Evolutionary conservation across 2,797 vertebrate species (phyloP), one percentile per base, ranked within the genome.

Genomic region (Cynodonichthys magdalenae): DNA sequence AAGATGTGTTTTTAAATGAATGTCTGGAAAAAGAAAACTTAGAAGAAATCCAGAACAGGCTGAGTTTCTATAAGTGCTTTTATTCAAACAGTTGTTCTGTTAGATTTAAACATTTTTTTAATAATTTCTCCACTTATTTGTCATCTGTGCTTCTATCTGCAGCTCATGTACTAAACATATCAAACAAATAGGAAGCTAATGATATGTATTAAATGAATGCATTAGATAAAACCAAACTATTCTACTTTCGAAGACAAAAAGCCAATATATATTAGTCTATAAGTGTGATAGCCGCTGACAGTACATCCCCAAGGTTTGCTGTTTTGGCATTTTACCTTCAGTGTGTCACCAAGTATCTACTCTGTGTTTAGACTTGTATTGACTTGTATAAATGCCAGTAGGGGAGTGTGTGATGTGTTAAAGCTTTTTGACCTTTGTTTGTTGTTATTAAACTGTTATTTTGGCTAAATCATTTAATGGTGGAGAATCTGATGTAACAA

Each of bases 291-390:
- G 68, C 47, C 31, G 71, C 61, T 84, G 87, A 87, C 85, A 81
- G 80, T 76, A 72, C 85, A 70, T 87, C 77, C 77, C 87, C 5
- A 18, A 12, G 59, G 75, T 67, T 74, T 71, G 58, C 71, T 69
- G 70, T 84, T 75, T 78, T 86, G 87, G 81, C 85, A 77, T 88
- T 88, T 85, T 80, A 82, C 74, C 79, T 83, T 66, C 68, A 73
- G 15, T 60, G 64, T 86, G 82, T 84, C 82, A 84, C 59, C 80
- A 2, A 68, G 51, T 63, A 77, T 74, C 80, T 84, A 53, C 74
- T 77, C 67, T 79, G 69, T 63, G 52, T 82, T 74, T 66, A 76
- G 70, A 76, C 77, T 80, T 48, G 52, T 84, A 84, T 85, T 87
- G 84, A 87, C 80, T 82, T 74, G 61, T 60, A 63, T 46, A 65